phyloP scores from a whole-genome alignment of 2,888 invertebrate species.

The Mesoligia furuncula region DNA sequence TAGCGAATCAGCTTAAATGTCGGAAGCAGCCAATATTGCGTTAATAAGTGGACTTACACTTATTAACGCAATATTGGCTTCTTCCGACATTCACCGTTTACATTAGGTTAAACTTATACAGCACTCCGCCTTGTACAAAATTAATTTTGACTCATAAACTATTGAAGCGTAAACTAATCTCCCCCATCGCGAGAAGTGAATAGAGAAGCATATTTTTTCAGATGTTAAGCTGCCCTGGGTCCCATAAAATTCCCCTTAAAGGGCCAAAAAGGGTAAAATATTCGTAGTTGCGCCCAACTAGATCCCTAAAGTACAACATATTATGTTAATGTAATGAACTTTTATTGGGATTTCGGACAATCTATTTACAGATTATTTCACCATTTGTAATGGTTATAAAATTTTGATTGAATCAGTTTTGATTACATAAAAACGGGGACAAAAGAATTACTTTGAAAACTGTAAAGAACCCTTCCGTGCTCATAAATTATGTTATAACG shows the following conservation, averaged over 20 bases:
- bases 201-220: slow-evolving; percentile 52
- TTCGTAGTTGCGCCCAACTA: slow-evolving; percentile 32
- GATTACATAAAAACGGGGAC: slow-evolving; percentile 50
- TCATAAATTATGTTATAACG: slow-evolving; percentile 65
- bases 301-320: slow-evolving; percentile 31
- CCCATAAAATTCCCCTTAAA: slow-evolving; percentile 51
- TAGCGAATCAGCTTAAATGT: no score
- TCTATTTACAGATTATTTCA: slow-evolving; percentile 33
- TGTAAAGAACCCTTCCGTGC: slow-evolving; percentile 61
- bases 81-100: slow-evolving; percentile 15
- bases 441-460: slow-evolving; percentile 61
- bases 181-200: slow-evolving; percentile 18
- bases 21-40: no score
- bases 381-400: slow-evolving; percentile 47
- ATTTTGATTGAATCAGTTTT: slow-evolving; percentile 57
- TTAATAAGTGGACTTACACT: no score
- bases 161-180: slow-evolving; percentile 39
- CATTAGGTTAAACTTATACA: slow-evolving; percentile 7
- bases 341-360: slow-evolving; percentile 25
- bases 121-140: slow-evolving; percentile 16
- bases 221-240: slow-evolving; percentile 45
- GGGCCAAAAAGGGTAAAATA: slow-evolving; percentile 52
- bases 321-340: slow-evolving; percentile 47
- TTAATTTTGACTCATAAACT: slow-evolving; percentile 42
- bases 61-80: slow-evolving; percentile 22